phyloP scores from a whole-genome alignment of 2,113 vertebrate species.

The Talpa occidentalis region DNA sequence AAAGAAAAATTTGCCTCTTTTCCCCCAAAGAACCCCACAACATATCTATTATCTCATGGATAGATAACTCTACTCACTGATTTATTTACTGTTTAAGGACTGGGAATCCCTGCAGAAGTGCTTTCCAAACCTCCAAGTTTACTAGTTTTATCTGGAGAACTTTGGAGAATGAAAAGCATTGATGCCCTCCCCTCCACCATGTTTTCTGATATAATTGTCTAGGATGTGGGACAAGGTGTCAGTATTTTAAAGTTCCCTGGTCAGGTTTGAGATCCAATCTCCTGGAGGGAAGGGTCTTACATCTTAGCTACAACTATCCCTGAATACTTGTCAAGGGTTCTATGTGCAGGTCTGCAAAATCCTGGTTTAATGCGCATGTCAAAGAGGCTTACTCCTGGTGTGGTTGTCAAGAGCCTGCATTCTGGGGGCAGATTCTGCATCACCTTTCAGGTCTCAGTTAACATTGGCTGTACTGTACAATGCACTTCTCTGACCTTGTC shows the following conservation, averaged over 20 bases:
- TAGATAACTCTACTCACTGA: not conserved
- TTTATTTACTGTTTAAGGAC: not conserved
- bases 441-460: not conserved
- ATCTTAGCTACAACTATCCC: not conserved
- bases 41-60: not conserved
- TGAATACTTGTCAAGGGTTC: not conserved
- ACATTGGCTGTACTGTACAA: not conserved
- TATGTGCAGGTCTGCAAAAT: not conserved
- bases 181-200: not conserved
- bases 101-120: not conserved
- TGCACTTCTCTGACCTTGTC: not conserved
- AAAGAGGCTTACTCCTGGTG: not conserved
- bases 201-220: not conserved
- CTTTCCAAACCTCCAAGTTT: fast-evolving
- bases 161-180: not conserved
- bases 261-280: not conserved
- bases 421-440: not conserved
- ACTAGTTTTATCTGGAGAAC: not conserved
- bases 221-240: fast-evolving
- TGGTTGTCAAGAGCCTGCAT: not conserved
- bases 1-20: not conserved
- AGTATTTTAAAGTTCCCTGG: not conserved
- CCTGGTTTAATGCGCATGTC: not conserved
- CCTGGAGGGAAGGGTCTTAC: not conserved
- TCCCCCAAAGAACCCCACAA: not conserved